A percentile compares a stretch with the other conserved stretches of the same genome.
These are phyloP conservation scores for Thymelicus sylvestris DNA, from an alignment of 2,888 invertebrate genomes.

Conservation along the genomic window DNA sequence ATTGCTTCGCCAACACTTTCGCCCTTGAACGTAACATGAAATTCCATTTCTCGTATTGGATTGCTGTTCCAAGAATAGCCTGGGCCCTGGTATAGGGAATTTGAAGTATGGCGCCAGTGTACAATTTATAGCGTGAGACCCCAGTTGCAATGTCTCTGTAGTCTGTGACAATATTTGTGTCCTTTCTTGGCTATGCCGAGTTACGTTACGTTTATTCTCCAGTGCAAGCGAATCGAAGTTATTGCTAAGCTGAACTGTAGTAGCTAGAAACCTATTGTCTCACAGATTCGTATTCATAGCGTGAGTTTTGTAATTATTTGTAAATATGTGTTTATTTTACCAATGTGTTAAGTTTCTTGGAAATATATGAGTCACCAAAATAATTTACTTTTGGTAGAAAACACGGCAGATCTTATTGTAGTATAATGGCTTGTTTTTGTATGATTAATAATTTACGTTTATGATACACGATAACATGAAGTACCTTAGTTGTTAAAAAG, in stretches of 20 bases:
- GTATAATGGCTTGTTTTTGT: too few species aligned
- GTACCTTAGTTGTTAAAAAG: too few species aligned
- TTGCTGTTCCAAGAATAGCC: constrained; percentile 25
- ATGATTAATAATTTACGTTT: too few species aligned
- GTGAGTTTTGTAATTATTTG: too few species aligned
- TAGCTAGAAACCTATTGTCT: too few species aligned
- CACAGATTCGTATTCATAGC: too few species aligned
- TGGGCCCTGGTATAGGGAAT: constrained; percentile 25
- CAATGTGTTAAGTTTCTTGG: too few species aligned
- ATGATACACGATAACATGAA: too few species aligned
- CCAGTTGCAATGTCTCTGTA: constrained; percentile 20
- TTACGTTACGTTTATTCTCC: constrained; percentile 1
- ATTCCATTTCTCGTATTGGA: constrained; percentile 27
- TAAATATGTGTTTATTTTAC: too few species aligned
- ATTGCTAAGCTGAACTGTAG: background rate
- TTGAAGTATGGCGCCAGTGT: constrained; percentile 35
- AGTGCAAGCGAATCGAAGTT: constrained; percentile 6
- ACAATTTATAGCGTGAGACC: constrained; percentile 29
- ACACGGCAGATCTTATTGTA: too few species aligned
- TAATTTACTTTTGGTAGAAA: too few species aligned
- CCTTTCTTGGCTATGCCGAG: constrained; percentile 21
- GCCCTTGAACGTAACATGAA: constrained; percentile 27
- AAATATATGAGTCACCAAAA: too few species aligned
- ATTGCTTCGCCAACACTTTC: constrained; percentile 1
- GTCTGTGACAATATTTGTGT: constrained; percentile 21